Evolutionary conservation across 2,113 vertebrate genomes (phyloP).

Genomic region (Symphodus melops): DNA sequence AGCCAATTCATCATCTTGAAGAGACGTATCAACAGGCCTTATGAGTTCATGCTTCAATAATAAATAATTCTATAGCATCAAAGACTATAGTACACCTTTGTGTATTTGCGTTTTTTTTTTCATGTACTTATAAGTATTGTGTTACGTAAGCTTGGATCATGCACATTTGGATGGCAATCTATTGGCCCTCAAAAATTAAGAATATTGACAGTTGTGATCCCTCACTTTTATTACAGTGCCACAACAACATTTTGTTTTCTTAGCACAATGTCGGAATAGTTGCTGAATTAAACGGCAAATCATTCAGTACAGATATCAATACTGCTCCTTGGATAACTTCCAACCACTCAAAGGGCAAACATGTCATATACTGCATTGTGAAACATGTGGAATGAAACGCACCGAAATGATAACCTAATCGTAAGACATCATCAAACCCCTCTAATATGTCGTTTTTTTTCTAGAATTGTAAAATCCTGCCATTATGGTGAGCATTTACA

Average conservation of each 20-base stretch:
- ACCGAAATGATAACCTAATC: not conserved
- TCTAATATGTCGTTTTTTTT: conserved; percentile 9
- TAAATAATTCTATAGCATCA: not conserved
- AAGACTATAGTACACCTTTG: no score
- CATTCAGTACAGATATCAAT: not conserved
- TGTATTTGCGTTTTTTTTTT: no score
- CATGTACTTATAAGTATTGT: not conserved
- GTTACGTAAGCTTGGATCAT: not conserved
- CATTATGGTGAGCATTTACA: conserved; percentile 27
- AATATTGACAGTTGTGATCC: no score
- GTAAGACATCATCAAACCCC: conserved; percentile 9
- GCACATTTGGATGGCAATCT: not conserved
- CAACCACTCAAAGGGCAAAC: no score
- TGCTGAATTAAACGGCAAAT: not conserved
- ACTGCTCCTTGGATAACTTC: not conserved
- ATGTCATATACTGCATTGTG: no score
- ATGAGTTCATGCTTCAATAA: conserved; percentile 6
- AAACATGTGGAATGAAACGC: not conserved
- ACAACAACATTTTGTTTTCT: not conserved
- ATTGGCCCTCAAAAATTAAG: no score
- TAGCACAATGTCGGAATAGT: not conserved
- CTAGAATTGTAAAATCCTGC: conserved; percentile 25
- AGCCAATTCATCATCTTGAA: not conserved
- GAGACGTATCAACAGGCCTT: not conserved
- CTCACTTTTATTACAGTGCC: not conserved